A percentile compares a stretch with the other conserved stretches of the same genome.
Conservation (phyloP, 1,140 invertebrate species). For the Drosophila elegans region DNA sequence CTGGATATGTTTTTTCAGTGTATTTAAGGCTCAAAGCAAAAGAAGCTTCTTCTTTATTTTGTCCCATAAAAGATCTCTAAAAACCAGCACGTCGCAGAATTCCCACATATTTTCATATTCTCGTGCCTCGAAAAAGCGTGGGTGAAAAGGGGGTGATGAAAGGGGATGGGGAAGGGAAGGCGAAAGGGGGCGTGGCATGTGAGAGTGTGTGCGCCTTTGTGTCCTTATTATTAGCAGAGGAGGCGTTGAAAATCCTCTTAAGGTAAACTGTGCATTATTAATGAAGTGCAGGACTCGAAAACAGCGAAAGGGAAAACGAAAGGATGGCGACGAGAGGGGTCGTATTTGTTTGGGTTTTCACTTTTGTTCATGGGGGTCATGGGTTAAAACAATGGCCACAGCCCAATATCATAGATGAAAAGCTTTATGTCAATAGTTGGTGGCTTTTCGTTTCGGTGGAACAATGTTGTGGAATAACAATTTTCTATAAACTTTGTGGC, state of each 20-base stretch:
- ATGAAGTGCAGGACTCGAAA: constrained; percentile 49
- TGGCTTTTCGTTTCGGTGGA: not conserved
- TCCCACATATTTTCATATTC: constrained; percentile 70
- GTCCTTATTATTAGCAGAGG: constrained; percentile 76
- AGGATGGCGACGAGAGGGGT: not conserved
- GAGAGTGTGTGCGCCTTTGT: constrained; percentile 48
- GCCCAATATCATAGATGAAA: constrained; percentile 7
- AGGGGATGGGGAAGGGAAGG: not conserved
- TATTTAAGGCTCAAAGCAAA: not conserved
- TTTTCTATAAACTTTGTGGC: too few species aligned
- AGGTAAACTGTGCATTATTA: constrained; percentile 82
- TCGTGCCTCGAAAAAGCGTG: constrained; percentile 21
- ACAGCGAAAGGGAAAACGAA: constrained; percentile 28
- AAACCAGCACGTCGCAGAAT: constrained; percentile 44
- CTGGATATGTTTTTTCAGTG: not conserved
- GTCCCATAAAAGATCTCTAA: constrained; percentile 12
- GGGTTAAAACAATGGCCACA: constrained; percentile 14
- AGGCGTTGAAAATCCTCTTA: constrained; percentile 81
- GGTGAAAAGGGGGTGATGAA: constrained; percentile 8
- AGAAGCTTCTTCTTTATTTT: constrained; percentile 22
- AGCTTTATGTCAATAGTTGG: constrained; percentile 18
- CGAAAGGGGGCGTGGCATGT: constrained; percentile 19
- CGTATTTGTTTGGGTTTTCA: constrained; percentile 32
- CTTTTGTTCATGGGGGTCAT: constrained; percentile 33
- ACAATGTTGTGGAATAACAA: too few species aligned